Conservation (phyloP, 2,888 invertebrate genomes). For the Schizaphis graminum region DNA sequence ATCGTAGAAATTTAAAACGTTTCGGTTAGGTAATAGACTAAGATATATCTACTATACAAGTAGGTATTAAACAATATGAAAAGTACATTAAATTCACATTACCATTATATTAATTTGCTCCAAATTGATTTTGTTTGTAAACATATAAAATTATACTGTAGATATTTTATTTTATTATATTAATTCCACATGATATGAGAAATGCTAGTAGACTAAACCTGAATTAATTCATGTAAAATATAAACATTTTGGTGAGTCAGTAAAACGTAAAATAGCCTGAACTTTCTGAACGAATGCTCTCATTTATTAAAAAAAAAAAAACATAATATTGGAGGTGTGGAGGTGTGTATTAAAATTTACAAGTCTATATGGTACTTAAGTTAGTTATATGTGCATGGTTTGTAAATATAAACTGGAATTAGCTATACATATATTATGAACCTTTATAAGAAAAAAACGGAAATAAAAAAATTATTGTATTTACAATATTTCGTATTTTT, state of each 20-base stretch:
- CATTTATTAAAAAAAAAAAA: not conserved
- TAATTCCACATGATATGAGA: not conserved
- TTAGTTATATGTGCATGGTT: not conserved
- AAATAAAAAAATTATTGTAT: not conserved
- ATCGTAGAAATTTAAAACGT: not conserved
- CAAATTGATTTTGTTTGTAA: not conserved
- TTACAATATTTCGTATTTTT: constrained; percentile 55
- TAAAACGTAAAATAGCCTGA: not conserved
- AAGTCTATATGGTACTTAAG: not conserved
- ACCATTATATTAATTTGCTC: not conserved
- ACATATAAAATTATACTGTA: not conserved
- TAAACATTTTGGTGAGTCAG: not conserved
- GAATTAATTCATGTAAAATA: not conserved
- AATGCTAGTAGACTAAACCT: not conserved
- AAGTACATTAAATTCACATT: not conserved
- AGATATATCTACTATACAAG: not conserved
- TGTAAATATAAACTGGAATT: not conserved
- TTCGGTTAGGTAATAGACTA: not conserved
- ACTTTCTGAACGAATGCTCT: not conserved
- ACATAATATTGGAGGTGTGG: no score
- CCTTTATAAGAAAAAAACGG: not conserved
- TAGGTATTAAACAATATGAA: not conserved
- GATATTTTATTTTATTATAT: not conserved
- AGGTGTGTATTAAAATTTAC: not conserved
- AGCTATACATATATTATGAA: not conserved